Conservation (phyloP, 2,113 vertebrate genomes). For the Falcunculus frontatus region DNA sequence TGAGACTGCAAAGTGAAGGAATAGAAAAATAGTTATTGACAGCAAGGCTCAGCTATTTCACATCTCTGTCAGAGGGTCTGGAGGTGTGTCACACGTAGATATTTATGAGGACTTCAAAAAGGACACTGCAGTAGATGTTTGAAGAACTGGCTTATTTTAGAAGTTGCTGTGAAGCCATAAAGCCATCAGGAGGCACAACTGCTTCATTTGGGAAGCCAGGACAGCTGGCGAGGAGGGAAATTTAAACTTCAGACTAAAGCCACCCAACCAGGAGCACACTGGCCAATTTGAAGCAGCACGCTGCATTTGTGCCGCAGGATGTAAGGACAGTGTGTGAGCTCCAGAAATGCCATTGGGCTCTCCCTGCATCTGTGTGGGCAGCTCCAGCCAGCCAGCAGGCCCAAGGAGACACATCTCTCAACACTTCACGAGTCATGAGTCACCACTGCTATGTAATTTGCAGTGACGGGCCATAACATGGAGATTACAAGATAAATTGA, state of each 20-base stretch:
- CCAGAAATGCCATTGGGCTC: background rate
- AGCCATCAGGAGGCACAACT: background rate
- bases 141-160: background rate
- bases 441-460: background rate
- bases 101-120: background rate
- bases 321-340: background rate
- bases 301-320: background rate
- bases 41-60: background rate
- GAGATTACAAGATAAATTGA: background rate
- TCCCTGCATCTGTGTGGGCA: background rate
- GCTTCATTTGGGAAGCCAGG: background rate
- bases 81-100: accelerated
- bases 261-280: background rate
- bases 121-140: background rate
- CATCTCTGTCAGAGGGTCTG: background rate
- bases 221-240: background rate
- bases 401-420: background rate
- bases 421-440: background rate
- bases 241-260: background rate
- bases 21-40: background rate
- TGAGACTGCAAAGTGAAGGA: background rate
- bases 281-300: accelerated
- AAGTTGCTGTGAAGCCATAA: background rate
- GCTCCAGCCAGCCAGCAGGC: background rate
- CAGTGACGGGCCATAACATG: accelerated